These are phyloP conservation scores for Passer domesticus DNA, from an alignment of 2,113 vertebrate genomes.

Conservation along the genomic window DNA sequence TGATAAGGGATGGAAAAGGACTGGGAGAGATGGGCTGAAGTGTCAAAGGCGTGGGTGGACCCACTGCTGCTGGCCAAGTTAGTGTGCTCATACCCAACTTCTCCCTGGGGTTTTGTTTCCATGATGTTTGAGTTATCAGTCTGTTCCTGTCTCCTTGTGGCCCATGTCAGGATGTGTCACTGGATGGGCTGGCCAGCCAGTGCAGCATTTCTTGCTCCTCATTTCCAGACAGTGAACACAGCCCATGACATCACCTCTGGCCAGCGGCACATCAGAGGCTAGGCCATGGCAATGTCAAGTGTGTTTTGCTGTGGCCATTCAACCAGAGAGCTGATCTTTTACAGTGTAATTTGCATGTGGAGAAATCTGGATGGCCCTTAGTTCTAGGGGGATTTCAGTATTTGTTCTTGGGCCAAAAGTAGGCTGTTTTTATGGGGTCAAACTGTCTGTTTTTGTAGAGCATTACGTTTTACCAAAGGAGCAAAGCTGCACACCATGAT, in stretches of 20 bases:
- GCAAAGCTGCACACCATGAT: background rate
- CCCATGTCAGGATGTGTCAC: background rate
- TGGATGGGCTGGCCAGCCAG: background rate
- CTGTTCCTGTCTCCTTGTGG: background rate
- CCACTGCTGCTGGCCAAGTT: background rate
- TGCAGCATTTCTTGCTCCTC: background rate
- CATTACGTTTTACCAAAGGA: constrained; percentile 13
- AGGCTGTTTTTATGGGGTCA: background rate
- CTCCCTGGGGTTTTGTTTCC: background rate
- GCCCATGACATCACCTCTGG: background rate
- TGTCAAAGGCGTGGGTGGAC: background rate
- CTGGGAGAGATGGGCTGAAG: background rate
- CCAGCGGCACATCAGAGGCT: background rate
- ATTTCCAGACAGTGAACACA: background rate
- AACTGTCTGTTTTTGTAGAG: constrained; percentile 12
- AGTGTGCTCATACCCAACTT: background rate
- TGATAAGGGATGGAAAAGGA: background rate
- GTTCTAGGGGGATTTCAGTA: background rate
- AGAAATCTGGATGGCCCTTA: background rate
- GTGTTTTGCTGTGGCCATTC: background rate
- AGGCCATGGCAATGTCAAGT: background rate
- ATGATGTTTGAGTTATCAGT: background rate
- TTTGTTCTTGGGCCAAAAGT: constrained; percentile 4
- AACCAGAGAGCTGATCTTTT: background rate
- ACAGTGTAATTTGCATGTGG: background rate